Conservation (phyloP, 2,797 vertebrate species). For the Lacerta agilis region DNA sequence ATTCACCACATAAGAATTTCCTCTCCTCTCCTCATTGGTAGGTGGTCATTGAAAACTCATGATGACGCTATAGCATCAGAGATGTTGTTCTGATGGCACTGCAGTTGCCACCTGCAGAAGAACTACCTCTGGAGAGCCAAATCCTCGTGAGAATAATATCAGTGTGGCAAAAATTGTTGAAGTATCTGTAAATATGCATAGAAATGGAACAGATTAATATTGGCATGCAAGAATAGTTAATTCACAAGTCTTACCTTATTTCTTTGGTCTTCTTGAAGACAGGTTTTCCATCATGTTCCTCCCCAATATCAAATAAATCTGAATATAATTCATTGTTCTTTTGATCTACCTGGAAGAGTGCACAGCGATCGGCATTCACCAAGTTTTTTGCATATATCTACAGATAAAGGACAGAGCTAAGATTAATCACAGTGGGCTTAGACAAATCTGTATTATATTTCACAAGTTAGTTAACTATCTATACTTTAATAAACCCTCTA, state of each 20-base stretch:
- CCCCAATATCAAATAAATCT: slow-evolving; percentile 98
- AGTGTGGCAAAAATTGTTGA: slow-evolving; percentile 78
- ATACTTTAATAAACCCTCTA: neutral
- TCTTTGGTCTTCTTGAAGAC: slow-evolving; percentile 99
- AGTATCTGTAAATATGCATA: slow-evolving; percentile 71
- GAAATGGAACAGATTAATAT: slow-evolving; percentile 57
- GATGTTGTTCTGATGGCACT: slow-evolving; percentile 74
- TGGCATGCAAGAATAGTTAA: slow-evolving; percentile 51
- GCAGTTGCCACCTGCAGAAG: slow-evolving; percentile 81
- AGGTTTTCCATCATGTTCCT: slow-evolving; percentile 96
- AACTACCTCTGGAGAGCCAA: slow-evolving; percentile 81
- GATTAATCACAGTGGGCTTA: slow-evolving; percentile 4
- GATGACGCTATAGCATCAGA: slow-evolving; percentile 78
- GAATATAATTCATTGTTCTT: slow-evolving; percentile 98
- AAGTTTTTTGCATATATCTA: slow-evolving; percentile 99
- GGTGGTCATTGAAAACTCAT: slow-evolving; percentile 55
- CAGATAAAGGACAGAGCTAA: slow-evolving; percentile 50
- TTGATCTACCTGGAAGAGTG: slow-evolving; percentile 99
- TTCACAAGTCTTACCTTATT: slow-evolving; percentile 86
- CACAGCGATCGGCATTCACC: slow-evolving; percentile 98
- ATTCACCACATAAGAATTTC: neutral
- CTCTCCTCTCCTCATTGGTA: neutral
- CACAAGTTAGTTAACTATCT: neutral
- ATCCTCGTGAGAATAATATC: slow-evolving; percentile 81
- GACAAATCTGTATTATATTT: neutral